Conservation (phyloP, 2,888 invertebrate species). For the Tenthredo mesomela region DNA sequence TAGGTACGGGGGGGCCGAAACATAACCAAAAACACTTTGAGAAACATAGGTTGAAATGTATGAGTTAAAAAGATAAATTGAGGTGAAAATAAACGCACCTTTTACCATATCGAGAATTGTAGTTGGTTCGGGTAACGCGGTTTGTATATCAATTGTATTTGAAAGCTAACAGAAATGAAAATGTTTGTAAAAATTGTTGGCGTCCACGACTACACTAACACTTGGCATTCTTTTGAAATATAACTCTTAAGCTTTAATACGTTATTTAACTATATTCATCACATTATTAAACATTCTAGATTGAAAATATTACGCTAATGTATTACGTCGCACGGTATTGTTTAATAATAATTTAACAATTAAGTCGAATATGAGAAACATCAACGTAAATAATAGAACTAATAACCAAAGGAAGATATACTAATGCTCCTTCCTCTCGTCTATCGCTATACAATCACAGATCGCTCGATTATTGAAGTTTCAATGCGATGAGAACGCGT, state of each 20-base stretch:
- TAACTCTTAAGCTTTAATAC: not conserved
- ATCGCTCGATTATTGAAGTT: not conserved
- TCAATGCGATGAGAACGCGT: too few relatives aligned
- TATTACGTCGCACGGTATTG: not conserved
- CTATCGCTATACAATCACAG: not conserved
- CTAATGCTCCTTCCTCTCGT: constrained; percentile 5
- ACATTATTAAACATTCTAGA: not conserved
- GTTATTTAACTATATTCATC: not conserved
- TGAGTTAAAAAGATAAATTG: constrained; percentile 34
- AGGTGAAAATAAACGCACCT: constrained; percentile 26
- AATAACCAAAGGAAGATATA: constrained; percentile 8
- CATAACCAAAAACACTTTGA: constrained; percentile 44
- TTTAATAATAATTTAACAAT: constrained; percentile 24
- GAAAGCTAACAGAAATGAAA: constrained; percentile 7
- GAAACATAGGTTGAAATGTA: constrained; percentile 25
- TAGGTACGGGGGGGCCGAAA: constrained; percentile 15
- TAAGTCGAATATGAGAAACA: constrained; percentile 6
- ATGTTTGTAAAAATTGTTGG: constrained; percentile 42
- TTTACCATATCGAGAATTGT: constrained; percentile 30
- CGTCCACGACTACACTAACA: constrained; percentile 18
- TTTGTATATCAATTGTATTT: not conserved
- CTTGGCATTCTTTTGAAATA: constrained; percentile 41
- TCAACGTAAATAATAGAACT: constrained; percentile 47
- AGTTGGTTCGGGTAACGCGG: not conserved
- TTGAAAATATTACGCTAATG: not conserved